These are phyloP conservation scores for Epirrhoe tristata DNA, from an alignment of 2,888 invertebrate genomes.

Conservation along the genomic window DNA sequence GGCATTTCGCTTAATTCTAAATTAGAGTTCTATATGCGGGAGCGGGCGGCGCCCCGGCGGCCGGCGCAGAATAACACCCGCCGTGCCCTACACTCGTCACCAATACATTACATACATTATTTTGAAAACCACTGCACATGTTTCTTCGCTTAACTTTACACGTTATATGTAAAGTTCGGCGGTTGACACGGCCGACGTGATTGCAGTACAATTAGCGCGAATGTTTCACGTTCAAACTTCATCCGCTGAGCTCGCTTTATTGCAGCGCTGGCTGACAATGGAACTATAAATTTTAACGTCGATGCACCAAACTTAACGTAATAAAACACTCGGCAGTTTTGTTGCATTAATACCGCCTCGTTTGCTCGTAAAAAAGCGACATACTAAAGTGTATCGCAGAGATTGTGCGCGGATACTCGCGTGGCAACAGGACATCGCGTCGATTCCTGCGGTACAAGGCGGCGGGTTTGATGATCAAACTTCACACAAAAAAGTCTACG, in stretches of 20 bases:
- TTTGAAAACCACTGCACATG: slow-evolving; percentile 67
- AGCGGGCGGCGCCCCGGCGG: slow-evolving; percentile 34
- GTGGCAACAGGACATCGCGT: slow-evolving; percentile 54
- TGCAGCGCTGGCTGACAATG: slow-evolving; percentile 52
- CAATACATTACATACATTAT: slow-evolving; percentile 65
- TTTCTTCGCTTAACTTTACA: slow-evolving; percentile 52
- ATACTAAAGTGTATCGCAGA: slow-evolving; percentile 38
- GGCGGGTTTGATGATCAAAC: slow-evolving; percentile 68
- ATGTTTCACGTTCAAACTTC: slow-evolving; percentile 47
- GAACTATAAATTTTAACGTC: slow-evolving; percentile 56
- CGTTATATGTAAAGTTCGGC: slow-evolving; percentile 54
- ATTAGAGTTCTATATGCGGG: slow-evolving; percentile 59
- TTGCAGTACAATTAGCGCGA: slow-evolving; percentile 54
- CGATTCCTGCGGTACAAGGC: slow-evolving; percentile 57
- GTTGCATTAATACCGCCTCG: slow-evolving; percentile 44
- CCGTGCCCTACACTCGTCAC: slow-evolving; percentile 46
- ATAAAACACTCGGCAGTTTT: slow-evolving; percentile 51
- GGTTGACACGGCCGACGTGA: slow-evolving; percentile 47
- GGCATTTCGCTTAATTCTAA: slow-evolving; percentile 61
- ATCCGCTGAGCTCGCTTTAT: slow-evolving; percentile 38
- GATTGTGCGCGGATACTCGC: slow-evolving; percentile 45
- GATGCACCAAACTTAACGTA: slow-evolving; percentile 49
- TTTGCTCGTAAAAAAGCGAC: slow-evolving; percentile 39
- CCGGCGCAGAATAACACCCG: slow-evolving; percentile 47
- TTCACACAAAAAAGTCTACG: slow-evolving; percentile 67